Percentiles rank a stretch among this genome's conserved stretches.
These are phyloP conservation scores for Cephalopachus bancanus DNA, from an alignment of 2,797 vertebrate species.

Conservation along the genomic window DNA sequence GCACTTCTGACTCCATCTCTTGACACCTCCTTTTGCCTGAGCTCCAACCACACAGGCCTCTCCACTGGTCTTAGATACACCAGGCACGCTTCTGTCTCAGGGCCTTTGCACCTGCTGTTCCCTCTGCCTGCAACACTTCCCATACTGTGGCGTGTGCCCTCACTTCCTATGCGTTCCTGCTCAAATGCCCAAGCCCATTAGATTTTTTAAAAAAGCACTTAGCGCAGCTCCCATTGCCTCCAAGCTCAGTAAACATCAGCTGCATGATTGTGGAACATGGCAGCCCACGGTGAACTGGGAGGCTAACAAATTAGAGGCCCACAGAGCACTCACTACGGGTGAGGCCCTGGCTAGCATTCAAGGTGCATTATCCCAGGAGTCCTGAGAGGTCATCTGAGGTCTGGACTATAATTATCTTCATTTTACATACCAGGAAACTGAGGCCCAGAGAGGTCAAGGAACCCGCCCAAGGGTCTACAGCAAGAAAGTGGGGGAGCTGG, in stretches of 20 bases:
- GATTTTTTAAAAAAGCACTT: neutral
- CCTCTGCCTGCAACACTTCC: neutral
- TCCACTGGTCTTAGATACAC: neutral
- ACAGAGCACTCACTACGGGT: rapidly evolving
- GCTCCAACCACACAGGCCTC: neutral
- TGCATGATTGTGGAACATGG: rapidly evolving
- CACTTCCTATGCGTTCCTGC: neutral
- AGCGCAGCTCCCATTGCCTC: neutral
- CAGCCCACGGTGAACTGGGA: rapidly evolving
- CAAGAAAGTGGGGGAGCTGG: neutral
- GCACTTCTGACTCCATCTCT: neutral
- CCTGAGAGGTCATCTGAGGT: neutral
- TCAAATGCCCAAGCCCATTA: no score
- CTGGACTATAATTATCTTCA: neutral
- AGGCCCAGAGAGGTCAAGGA: neutral
- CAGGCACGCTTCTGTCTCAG: neutral
- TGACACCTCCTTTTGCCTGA: neutral
- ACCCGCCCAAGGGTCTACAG: neutral
- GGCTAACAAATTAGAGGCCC: no score
- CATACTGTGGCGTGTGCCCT: neutral
- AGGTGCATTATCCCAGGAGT: rapidly evolving
- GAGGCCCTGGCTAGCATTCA: rapidly evolving
- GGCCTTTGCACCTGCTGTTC: neutral
- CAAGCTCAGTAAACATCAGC: neutral
- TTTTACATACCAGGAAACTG: neutral